These are phyloP conservation scores for Callimorpha dominula DNA, from an alignment of 2,888 invertebrate species.

Conservation along the genomic window DNA sequence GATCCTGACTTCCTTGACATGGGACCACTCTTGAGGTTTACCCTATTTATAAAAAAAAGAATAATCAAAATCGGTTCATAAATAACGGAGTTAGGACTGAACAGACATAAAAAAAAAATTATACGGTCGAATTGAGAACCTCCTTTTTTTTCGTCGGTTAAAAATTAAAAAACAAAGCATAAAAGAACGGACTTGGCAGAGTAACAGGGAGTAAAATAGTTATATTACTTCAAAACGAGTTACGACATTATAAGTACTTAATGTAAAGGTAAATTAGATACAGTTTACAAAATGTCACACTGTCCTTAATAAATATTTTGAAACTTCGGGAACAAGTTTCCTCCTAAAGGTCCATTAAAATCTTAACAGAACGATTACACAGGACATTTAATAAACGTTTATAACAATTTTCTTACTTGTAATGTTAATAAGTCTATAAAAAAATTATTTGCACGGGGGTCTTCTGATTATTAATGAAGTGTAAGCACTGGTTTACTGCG, in stretches of 20 bases:
- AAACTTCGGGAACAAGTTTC: constrained; percentile 22
- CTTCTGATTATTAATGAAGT: constrained; percentile 42
- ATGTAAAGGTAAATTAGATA: constrained; percentile 18
- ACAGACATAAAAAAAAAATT: too few relatives aligned
- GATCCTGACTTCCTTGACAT: too few relatives aligned
- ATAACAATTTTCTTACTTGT: constrained; percentile 40
- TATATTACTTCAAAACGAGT: background rate
- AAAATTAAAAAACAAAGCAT: background rate
- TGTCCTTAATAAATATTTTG: constrained; percentile 26
- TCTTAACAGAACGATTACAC: constrained; percentile 41
- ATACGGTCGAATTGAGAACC: too few relatives aligned
- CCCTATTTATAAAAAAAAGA: too few relatives aligned
- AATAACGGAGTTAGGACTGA: too few relatives aligned
- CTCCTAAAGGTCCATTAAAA: constrained; percentile 47
- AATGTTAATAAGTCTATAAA: constrained; percentile 42
- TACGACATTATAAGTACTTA: background rate
- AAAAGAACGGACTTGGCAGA: background rate
- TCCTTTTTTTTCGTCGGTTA: too few relatives aligned
- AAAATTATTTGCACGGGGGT: constrained; percentile 38
- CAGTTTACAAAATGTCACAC: constrained; percentile 12
- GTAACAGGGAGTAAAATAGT: background rate
- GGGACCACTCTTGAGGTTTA: too few relatives aligned
- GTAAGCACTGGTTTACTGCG: constrained; percentile 34
- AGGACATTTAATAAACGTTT: constrained; percentile 29
- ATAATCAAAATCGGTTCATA: too few relatives aligned